These are phyloP conservation scores for Struthidea cinerea DNA, from an alignment of 2,113 vertebrate genomes.

Conservation along the genomic window DNA sequence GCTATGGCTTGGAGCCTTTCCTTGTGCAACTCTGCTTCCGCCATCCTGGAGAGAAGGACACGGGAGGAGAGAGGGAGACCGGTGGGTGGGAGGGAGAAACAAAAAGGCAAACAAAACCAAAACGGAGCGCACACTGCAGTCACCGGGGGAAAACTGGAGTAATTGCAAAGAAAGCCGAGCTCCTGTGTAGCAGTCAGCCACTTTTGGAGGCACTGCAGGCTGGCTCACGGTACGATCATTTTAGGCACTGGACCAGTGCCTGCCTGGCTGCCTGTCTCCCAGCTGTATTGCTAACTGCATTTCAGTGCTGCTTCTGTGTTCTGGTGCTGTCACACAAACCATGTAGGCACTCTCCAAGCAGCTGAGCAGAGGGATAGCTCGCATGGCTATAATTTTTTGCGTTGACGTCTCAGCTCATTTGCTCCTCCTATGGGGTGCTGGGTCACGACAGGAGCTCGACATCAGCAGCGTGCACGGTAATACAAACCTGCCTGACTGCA, in stretches of 20 bases:
- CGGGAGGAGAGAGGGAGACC: conserved; percentile 48
- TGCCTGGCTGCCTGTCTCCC: conserved; percentile 69
- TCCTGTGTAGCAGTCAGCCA: conserved; percentile 66
- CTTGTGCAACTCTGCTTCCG: conserved; percentile 95
- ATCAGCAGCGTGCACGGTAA: conserved; percentile 5
- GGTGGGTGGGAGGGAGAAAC: background rate
- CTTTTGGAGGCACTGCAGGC: conserved; percentile 55
- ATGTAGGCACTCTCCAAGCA: conserved; percentile 78
- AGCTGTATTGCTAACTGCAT: conserved; percentile 71
- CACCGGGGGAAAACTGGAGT: conserved; percentile 35
- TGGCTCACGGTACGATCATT: conserved; percentile 70
- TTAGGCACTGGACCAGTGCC: conserved; percentile 82
- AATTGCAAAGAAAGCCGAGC: conserved; percentile 16
- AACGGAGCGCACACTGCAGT: conserved; percentile 59
- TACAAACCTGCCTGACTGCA: background rate
- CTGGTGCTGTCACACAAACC: conserved; percentile 78
- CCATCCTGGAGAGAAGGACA: conserved; percentile 89
- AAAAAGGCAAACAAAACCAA: background rate
- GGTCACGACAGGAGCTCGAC: conserved; percentile 56
- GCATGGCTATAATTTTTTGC: conserved; percentile 62
- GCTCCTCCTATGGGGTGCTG: conserved; percentile 77
- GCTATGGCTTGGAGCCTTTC: conserved; percentile 96
- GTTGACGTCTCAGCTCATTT: conserved; percentile 70
- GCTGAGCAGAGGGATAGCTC: conserved; percentile 76
- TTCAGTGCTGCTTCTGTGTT: conserved; percentile 68